A percentile compares a stretch with the other conserved stretches of the same genome.
Conservation (phyloP, 1,140 invertebrate species). For the Zaprionus taronus region DNA sequence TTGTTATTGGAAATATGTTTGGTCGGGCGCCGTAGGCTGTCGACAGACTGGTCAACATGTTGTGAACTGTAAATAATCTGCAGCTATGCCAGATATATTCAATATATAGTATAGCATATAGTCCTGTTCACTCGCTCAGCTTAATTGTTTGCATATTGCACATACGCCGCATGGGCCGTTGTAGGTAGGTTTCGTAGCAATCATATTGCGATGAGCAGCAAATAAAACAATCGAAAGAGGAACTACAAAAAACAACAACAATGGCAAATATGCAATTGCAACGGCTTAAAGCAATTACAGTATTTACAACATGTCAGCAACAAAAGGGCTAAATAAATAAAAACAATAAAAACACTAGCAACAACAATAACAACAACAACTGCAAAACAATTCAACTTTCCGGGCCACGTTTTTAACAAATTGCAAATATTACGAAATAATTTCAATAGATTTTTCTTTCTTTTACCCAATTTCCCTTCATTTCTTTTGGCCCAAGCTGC, state of each 20-base stretch:
- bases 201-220: conserved; percentile 46
- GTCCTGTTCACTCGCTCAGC: conserved; percentile 2
- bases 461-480: conserved; percentile 1
- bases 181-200: conserved; percentile 13
- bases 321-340: conserved; percentile 20
- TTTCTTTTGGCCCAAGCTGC: conserved; percentile 12
- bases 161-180: conserved; percentile 45
- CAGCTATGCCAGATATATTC: conserved; percentile 6
- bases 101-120: too few relatives aligned
- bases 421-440: conserved; percentile 77
- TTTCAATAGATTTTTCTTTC: conserved; percentile 53
- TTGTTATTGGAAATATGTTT: conserved; percentile 39
- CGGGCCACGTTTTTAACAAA: conserved; percentile 63
- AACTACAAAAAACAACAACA: conserved; percentile 27
- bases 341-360: conserved; percentile 14
- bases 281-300: conserved; percentile 56
- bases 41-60: conserved; percentile 31
- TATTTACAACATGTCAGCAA: conserved; percentile 51
- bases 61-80: conserved; percentile 39
- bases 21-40: conserved; percentile 25
- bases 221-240: conserved; percentile 44
- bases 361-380: conserved; percentile 22
- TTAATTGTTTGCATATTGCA: conserved; percentile 45
- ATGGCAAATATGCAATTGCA: not conserved
- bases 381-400: conserved; percentile 37